Conservation (phyloP, 37 sponge, comb jelly and placozoan species). For the Bolinopsis microptera region DNA sequence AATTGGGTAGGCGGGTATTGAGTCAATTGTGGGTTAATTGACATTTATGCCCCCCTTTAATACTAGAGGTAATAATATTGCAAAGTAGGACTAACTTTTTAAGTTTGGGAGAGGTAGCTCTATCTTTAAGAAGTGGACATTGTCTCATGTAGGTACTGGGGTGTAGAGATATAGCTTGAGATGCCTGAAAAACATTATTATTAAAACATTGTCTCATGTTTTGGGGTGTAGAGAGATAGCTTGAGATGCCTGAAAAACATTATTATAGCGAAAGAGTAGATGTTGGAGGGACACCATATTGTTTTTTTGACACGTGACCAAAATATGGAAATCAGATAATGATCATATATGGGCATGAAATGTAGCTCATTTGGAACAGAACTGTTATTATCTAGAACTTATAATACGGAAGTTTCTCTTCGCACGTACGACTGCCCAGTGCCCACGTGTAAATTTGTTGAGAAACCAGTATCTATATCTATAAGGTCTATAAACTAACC, state of each 20-base stretch:
- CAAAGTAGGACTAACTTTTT: neutral
- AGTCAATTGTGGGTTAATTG: too few species aligned
- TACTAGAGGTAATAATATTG: too few species aligned
- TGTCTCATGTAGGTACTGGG: constrained; percentile 60
- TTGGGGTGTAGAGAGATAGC: constrained; percentile 36
- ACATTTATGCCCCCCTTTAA: too few species aligned
- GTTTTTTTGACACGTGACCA: neutral
- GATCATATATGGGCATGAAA: too few species aligned
- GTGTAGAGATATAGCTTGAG: constrained; percentile 21
- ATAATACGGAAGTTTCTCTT: too few species aligned
- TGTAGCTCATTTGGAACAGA: too few species aligned
- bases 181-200: neutral
- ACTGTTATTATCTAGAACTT: too few species aligned
- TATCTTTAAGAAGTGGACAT: neutral
- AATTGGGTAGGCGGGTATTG: neutral
- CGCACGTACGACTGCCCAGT: too few species aligned
- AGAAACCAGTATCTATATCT: too few species aligned
- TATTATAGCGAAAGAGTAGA: neutral
- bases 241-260: neutral
- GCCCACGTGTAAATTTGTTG: too few species aligned
- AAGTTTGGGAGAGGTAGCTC: neutral
- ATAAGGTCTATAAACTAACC: too few species aligned
- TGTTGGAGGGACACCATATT: neutral
- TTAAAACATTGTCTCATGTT: constrained; percentile 45
- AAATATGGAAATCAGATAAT: too few species aligned